phyloP scores from a whole-genome alignment of 2,113 vertebrate species.

The Calypte anna region DNA sequence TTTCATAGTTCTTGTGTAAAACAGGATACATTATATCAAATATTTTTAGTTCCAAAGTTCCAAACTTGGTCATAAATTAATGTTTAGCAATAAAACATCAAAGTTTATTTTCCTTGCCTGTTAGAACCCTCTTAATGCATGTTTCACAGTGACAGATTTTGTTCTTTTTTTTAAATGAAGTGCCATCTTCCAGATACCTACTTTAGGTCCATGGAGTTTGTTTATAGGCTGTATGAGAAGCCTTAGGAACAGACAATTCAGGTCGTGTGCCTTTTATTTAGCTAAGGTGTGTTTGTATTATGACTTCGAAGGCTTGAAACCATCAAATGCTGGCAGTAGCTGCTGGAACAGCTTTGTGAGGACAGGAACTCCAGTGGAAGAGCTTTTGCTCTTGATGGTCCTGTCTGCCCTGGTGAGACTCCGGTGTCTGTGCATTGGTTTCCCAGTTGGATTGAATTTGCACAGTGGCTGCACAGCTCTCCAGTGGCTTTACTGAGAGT shows the following conservation, averaged over 20 bases:
- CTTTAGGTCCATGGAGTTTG: not conserved
- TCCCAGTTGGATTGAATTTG: not conserved
- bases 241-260: not conserved
- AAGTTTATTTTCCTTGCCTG: not conserved
- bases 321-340: not conserved
- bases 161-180: not conserved
- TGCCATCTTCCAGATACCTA: not conserved
- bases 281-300: not conserved
- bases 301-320: accelerated
- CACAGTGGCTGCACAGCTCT: not conserved
- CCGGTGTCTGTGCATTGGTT: not conserved
- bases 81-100: not conserved
- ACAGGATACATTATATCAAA: not conserved
- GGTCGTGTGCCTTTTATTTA: not conserved
- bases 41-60: not conserved
- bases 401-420: not conserved
- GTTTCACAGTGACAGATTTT: not conserved
- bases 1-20: not conserved
- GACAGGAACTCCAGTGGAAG: not conserved
- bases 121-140: not conserved
- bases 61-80: not conserved
- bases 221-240: not conserved
- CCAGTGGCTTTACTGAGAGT: not conserved
- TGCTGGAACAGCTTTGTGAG: not conserved
- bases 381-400: not conserved